Evolutionary conservation across 1,140 invertebrate species (phyloP), one percentile per base, ranked within the genome.

Genomic region (Theocolax elegans): DNA sequence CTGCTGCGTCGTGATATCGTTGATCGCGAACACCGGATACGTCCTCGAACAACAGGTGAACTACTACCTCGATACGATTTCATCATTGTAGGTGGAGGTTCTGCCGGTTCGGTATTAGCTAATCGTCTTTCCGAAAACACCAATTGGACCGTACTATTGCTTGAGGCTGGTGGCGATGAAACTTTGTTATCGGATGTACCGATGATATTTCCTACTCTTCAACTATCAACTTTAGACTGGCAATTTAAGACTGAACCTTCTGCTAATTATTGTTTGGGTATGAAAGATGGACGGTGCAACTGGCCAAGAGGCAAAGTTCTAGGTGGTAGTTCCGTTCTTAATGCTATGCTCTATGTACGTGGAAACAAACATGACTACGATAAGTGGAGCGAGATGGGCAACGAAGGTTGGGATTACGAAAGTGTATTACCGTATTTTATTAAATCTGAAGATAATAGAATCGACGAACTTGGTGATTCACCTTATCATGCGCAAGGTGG

Each of bases 341-440:
- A 97, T 79, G 94, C 93, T 3, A 96, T 97, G 94, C 87, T 95
- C 40, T 97, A 96, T 74, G 89, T 96, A 0, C 85, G 95, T 31
- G 95, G 95, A 0, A 95, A 97, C 83, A 89, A 87, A 40, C 85
- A 81, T 3, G 95, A 97, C 83, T 98, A 96, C 78, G 93, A 98
- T 78, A 80, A 88, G 15, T 97, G 95, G 94, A 90, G 89, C 21
- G 82, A 83, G 38, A 77, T 90, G 81, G 93, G 89, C 74, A 95
- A 92, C 81, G 60, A 79, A 2, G 93, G 89, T 15, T 96, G 94
- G 89, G 87, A 91, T 19, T 92, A 94, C 62, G 88, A 91, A 35
- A 92, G 91, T 25, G 89, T 97, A 51, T 85, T 96, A 27, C 93
- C 92, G 44, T 96, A 95, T 77, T 96, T 96, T 77, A 89, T 91